Conservation (phyloP, 2,888 invertebrate genomes). For the Lissonota sp. region DNA sequence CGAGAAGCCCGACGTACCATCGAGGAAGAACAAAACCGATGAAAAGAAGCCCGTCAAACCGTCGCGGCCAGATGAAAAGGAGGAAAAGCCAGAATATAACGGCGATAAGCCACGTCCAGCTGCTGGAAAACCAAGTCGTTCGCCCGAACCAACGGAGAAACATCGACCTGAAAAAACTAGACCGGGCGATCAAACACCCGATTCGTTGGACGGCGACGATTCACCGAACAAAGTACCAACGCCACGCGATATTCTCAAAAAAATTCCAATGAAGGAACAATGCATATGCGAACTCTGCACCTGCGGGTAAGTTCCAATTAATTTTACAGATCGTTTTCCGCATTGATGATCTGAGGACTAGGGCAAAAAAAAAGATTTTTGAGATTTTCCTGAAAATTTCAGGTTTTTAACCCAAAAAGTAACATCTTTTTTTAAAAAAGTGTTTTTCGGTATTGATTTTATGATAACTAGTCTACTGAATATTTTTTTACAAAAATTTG, state of each 20-base stretch:
- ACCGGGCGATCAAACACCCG: constrained; percentile 77
- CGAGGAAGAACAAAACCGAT: constrained; percentile 51
- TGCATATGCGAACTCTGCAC: constrained; percentile 96
- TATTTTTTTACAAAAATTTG: no score
- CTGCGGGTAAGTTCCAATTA: constrained; percentile 90
- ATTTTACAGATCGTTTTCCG: not conserved
- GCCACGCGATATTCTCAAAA: constrained; percentile 81
- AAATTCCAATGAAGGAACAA: constrained; percentile 88
- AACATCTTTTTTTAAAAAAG: no score
- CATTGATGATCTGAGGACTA: not conserved
- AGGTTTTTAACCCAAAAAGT: no score
- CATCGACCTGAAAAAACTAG: constrained; percentile 71
- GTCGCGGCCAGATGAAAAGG: constrained; percentile 56
- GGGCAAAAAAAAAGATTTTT: no score
- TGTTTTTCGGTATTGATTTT: no score
- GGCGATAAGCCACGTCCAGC: constrained; percentile 65
- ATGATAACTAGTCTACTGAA: no score
- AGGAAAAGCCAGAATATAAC: constrained; percentile 66
- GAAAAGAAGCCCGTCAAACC: constrained; percentile 56
- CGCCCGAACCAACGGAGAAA: constrained; percentile 79
- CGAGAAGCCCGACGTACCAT: constrained; percentile 34
- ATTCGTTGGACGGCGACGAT: constrained; percentile 73
- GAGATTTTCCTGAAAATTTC: no score
- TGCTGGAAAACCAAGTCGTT: constrained; percentile 73
- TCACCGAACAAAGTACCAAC: constrained; percentile 78